A percentile compares a stretch with the other conserved stretches of the same genome.
These are phyloP conservation scores for Danio tinwini DNA, from an alignment of 2,797 vertebrate species.

Conservation along the genomic window DNA sequence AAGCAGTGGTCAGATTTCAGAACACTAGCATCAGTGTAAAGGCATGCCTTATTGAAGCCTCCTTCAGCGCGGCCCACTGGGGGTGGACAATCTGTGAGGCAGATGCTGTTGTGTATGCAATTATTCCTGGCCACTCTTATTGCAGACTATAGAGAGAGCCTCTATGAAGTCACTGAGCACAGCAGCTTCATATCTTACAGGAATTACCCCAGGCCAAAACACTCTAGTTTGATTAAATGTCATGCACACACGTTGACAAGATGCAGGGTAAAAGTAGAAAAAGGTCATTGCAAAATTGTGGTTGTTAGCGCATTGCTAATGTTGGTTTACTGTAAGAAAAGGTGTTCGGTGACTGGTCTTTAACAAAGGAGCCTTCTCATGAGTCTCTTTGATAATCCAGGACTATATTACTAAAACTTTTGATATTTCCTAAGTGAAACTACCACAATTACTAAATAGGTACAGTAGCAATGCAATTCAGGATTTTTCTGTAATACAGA, in stretches of 20 bases:
- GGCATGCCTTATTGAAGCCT: constrained; percentile 62
- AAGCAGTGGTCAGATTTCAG: constrained; percentile 57
- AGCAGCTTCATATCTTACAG: constrained; percentile 44
- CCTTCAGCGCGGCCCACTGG: constrained; percentile 60
- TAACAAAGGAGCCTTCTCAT: too few relatives aligned
- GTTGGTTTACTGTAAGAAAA: neutral
- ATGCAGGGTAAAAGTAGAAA: neutral
- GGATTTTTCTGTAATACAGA: too few relatives aligned
- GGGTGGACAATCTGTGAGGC: constrained; percentile 70
- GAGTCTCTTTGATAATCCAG: neutral
- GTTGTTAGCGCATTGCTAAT: neutral
- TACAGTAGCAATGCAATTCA: too few relatives aligned
- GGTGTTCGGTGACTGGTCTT: neutral
- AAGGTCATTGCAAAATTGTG: neutral
- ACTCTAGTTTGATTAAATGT: neutral
- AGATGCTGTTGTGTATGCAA: constrained; percentile 80
- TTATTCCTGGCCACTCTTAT: constrained; percentile 69
- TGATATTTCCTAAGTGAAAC: neutral
- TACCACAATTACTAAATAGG: too few relatives aligned
- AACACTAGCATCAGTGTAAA: constrained; percentile 69
- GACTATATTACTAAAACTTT: neutral
- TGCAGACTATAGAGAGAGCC: constrained; percentile 71
- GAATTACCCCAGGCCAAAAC: constrained; percentile 59
- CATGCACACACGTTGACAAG: neutral
- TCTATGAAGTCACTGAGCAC: constrained; percentile 66